Percentiles rank a stretch among this genome's conserved stretches.
Conservation (phyloP, 2,888 invertebrate species). For the Pristionchus exspectatus region DNA sequence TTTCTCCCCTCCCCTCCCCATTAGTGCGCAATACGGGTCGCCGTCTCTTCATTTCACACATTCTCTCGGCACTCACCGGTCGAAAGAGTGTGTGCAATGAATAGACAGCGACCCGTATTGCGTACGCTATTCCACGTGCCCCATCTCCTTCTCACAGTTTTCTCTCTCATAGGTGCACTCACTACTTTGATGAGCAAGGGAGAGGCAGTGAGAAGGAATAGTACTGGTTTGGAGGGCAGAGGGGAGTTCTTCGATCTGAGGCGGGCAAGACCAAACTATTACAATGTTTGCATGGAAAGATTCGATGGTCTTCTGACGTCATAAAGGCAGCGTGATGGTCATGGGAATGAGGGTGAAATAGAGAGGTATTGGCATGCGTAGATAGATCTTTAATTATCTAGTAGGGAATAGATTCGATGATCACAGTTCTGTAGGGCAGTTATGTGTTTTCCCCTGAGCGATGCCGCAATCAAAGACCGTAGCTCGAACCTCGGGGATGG, state of each 20-base stretch:
- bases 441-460: too few relatives aligned
- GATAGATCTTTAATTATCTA: too few relatives aligned
- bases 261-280: neutral
- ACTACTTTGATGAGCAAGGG: neutral
- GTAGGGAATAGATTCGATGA: too few relatives aligned
- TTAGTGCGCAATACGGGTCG: too few relatives aligned
- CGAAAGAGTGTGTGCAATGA: too few relatives aligned
- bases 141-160: neutral
- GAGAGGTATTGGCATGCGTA: neutral
- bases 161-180: neutral
- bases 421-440: too few relatives aligned
- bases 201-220: neutral
- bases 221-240: constrained; percentile 13
- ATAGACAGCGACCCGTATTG: too few relatives aligned
- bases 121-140: too few relatives aligned
- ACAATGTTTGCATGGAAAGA: neutral
- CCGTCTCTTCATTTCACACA: too few relatives aligned
- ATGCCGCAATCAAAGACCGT: too few relatives aligned
- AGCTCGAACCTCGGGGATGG: too few relatives aligned
- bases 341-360: neutral
- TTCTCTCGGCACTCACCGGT: too few relatives aligned
- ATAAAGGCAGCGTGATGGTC: neutral
- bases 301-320: neutral
- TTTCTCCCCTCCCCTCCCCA: neutral
- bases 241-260: neutral